Evolutionary conservation across 2,113 vertebrate genomes (phyloP).

Genomic region (Rhea americana): DNA sequence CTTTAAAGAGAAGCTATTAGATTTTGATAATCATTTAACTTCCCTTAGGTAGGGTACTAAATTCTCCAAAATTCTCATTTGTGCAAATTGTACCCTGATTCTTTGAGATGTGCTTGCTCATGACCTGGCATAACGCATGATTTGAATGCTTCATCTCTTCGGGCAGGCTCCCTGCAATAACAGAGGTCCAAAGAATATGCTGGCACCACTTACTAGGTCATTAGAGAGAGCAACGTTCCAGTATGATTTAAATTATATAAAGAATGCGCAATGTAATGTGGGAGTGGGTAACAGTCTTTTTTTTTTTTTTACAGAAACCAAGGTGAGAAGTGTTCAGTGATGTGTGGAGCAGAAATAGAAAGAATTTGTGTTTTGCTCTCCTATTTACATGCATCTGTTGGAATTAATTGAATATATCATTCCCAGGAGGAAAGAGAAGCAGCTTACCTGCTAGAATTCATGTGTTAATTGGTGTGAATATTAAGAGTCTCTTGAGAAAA

Average conservation of each 20-base stretch:
- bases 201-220: background rate
- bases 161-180: background rate
- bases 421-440: background rate
- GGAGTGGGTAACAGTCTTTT: background rate
- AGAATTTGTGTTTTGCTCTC: conserved; percentile 28
- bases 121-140: background rate
- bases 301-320: background rate
- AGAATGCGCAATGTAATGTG: background rate
- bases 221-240: background rate
- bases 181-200: background rate
- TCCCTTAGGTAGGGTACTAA: background rate
- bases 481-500: background rate
- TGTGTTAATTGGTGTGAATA: background rate
- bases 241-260: background rate
- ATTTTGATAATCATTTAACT: background rate
- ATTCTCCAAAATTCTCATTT: background rate
- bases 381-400: background rate
- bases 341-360: conserved; percentile 1
- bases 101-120: background rate
- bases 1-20: background rate
- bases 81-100: background rate
- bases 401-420: background rate
- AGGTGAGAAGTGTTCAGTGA: background rate
- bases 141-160: background rate
- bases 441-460: conserved; percentile 33